These are phyloP conservation scores for Orchesella cincta DNA, from an alignment of 1,140 invertebrate species.

Conservation along the genomic window DNA sequence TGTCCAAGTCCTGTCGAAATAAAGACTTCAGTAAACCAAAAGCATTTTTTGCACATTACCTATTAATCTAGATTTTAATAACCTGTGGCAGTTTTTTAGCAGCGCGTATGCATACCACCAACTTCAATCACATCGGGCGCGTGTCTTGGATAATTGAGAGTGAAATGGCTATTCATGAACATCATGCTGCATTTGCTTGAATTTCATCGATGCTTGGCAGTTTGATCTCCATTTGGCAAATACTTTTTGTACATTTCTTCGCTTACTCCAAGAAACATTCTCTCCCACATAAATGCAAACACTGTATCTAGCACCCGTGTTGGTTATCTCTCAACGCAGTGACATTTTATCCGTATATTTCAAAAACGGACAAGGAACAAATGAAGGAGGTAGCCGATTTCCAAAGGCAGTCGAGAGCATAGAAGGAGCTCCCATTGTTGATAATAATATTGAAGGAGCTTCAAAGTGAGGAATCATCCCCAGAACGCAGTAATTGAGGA, in stretches of 20 bases:
- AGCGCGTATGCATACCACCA: conserved; percentile 66
- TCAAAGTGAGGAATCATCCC: conserved; percentile 50
- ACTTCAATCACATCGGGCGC: conserved; percentile 67
- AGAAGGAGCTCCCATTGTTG: conserved; percentile 32
- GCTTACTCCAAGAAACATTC: not conserved
- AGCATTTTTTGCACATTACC: too few species aligned
- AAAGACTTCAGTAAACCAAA: conserved; percentile 32
- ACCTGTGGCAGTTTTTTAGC: conserved; percentile 57
- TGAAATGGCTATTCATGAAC: conserved; percentile 45
- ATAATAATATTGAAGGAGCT: conserved; percentile 34
- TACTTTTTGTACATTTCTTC: conserved; percentile 46
- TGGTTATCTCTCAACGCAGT: conserved; percentile 26
- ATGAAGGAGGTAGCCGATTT: conserved; percentile 29
- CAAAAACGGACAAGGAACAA: conserved; percentile 47
- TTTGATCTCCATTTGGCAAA: conserved; percentile 30
- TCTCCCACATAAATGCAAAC: not conserved
- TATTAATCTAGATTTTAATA: not conserved
- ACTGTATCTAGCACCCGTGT: conserved; percentile 18
- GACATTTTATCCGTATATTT: conserved; percentile 35
- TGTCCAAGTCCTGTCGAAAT: conserved; percentile 33
- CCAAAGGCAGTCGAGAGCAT: conserved; percentile 4
- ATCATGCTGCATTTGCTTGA: conserved; percentile 45
- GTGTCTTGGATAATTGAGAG: conserved; percentile 34
- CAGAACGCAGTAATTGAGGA: conserved; percentile 51
- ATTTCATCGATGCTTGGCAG: conserved; percentile 33